Evolutionary conservation across 2,888 invertebrate species (phyloP).

Genomic region (Smittia aterrima): DNA sequence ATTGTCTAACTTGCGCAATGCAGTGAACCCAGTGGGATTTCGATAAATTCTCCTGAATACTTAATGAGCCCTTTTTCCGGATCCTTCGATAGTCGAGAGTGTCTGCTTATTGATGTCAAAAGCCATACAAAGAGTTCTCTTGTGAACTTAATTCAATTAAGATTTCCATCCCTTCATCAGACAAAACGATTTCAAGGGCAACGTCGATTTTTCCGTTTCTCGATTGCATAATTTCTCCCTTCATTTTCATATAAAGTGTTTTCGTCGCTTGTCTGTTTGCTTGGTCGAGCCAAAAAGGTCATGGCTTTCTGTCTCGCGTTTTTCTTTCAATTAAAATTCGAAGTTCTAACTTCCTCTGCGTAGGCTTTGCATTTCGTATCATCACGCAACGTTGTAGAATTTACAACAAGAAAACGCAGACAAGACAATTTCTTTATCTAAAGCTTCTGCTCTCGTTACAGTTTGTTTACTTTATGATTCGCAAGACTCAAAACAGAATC

Average conservation of each 20-base stretch:
- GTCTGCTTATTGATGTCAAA: not conserved
- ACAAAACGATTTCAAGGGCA: slow-evolving; percentile 29
- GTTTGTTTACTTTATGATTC: slow-evolving; percentile 32
- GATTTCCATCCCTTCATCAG: not conserved
- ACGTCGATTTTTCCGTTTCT: not conserved
- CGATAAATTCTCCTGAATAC: not conserved
- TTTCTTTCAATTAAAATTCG: slow-evolving; percentile 1
- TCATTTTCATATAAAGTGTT: slow-evolving; percentile 32
- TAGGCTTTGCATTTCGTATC: not conserved
- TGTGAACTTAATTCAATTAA: not conserved
- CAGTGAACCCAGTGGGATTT: slow-evolving; percentile 21
- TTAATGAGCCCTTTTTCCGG: not conserved
- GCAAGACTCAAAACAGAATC: not conserved
- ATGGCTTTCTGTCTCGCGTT: not conserved
- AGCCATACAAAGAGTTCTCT: too few relatives aligned
- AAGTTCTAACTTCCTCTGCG: not conserved
- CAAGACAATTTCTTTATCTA: too few relatives aligned
- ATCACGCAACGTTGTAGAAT: not conserved
- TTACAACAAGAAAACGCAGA: too few relatives aligned
- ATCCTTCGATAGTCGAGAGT: not conserved
- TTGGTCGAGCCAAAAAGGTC: slow-evolving; percentile 1
- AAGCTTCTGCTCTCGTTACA: not conserved
- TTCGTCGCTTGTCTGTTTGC: not conserved
- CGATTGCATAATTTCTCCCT: slow-evolving; percentile 39
- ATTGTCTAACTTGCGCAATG: slow-evolving; percentile 26